Evolutionary conservation across 2,113 vertebrate species (phyloP).

Genomic region (Rallus limicola): DNA sequence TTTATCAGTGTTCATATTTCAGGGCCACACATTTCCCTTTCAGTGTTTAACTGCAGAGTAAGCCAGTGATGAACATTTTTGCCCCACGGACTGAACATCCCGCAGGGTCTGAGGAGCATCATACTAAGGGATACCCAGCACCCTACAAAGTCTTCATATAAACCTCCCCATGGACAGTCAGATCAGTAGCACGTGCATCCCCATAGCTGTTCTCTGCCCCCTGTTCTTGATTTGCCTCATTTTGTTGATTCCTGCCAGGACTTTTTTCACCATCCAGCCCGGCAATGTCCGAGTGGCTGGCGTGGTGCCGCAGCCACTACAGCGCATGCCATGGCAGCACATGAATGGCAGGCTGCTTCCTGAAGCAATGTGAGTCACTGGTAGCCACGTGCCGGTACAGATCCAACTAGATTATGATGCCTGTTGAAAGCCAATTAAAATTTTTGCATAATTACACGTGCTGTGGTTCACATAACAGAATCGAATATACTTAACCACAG

Average conservation of each 20-base stretch:
- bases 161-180: neutral
- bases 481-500: neutral
- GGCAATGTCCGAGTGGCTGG: neutral
- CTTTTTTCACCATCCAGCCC: neutral
- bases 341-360: accelerated
- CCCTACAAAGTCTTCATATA: neutral
- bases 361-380: neutral
- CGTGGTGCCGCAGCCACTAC: neutral
- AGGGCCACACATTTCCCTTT: neutral
- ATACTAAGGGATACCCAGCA: neutral
- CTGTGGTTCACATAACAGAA: neutral
- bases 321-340: neutral
- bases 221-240: neutral
- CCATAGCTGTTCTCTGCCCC: neutral
- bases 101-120: accelerated
- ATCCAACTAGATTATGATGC: neutral
- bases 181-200: accelerated
- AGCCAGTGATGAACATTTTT: neutral
- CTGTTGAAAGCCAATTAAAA: constrained; percentile 43
- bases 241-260: neutral
- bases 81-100: neutral
- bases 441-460: constrained; percentile 31
- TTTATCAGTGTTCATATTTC: neutral
- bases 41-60: neutral
- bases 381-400: neutral